Conservation (phyloP, 2,888 invertebrate genomes). For the Caradrina clavipalpis region DNA sequence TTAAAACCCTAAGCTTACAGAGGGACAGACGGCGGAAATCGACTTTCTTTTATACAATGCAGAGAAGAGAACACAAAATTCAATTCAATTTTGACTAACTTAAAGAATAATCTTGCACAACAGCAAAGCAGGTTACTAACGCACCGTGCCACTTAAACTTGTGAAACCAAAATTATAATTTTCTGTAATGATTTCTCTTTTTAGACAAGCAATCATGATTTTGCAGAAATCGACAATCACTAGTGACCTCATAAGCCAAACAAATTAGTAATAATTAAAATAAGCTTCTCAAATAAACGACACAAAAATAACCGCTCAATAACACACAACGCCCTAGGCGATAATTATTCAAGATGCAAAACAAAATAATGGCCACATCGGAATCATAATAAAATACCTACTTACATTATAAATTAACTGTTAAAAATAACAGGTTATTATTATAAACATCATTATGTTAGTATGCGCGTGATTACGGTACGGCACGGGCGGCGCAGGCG, state of each 20-base stretch:
- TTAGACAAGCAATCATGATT: conserved; percentile 17
- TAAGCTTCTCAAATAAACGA: conserved; percentile 62
- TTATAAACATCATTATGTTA: conserved; percentile 69
- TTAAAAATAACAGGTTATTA: conserved; percentile 77
- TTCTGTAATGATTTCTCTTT: conserved; percentile 33
- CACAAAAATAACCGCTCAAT: conserved; percentile 58
- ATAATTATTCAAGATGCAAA: conserved; percentile 66
- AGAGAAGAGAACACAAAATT: neutral
- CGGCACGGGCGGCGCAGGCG: conserved; percentile 75
- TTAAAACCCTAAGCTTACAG: too few species aligned
- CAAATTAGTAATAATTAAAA: conserved; percentile 66
- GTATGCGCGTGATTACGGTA: conserved; percentile 71
- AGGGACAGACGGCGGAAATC: too few species aligned
- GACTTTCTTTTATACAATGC: too few species aligned
- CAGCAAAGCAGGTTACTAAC: neutral
- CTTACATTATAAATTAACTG: conserved; percentile 66
- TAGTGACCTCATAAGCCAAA: conserved; percentile 50
- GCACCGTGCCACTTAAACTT: conserved; percentile 14
- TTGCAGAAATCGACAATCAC: conserved; percentile 37
- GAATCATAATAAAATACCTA: conserved; percentile 62
- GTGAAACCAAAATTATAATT: conserved; percentile 34
- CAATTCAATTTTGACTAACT: neutral
- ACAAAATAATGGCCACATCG: conserved; percentile 61
- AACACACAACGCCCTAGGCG: conserved; percentile 59
- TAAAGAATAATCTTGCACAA: conserved; percentile 1